A percentile compares a stretch with the other conserved stretches of the same genome.
Conservation (phyloP, 2,797 vertebrate species). For the Pristis pectinata region DNA sequence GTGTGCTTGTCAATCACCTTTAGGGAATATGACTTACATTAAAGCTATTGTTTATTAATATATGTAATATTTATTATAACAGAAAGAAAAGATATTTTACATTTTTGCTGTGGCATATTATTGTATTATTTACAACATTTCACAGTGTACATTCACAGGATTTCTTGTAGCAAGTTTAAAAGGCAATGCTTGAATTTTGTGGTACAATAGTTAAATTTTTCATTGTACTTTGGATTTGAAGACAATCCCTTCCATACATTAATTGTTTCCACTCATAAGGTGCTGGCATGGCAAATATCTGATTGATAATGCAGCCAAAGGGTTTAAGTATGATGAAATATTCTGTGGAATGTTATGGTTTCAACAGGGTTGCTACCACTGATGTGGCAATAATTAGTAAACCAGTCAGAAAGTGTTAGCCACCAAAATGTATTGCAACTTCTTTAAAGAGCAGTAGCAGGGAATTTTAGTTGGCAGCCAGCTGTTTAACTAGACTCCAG, state of each 20-base stretch:
- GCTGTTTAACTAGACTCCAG: too few species aligned
- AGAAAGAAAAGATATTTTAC: constrained; percentile 1
- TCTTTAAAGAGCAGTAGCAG: too few species aligned
- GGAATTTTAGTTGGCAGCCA: too few species aligned
- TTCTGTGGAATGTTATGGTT: background rate
- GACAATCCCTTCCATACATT: background rate
- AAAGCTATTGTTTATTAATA: background rate
- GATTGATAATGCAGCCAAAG: background rate
- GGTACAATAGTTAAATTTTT: background rate
- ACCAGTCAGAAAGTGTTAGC: too few species aligned
- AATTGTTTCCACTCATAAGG: background rate
- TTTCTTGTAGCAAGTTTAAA: constrained; percentile 6
- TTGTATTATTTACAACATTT: constrained; percentile 16
- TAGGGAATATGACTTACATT: background rate
- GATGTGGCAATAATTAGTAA: too few species aligned
- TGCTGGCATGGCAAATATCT: background rate
- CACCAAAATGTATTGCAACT: too few species aligned
- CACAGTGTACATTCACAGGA: background rate
- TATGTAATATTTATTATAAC: constrained; percentile 28
- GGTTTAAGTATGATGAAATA: too few species aligned
- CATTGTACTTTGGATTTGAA: background rate
- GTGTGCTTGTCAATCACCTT: background rate
- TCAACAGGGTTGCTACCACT: background rate
- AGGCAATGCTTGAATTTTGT: background rate
- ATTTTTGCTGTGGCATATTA: background rate